These are phyloP conservation scores for Sinocyclocheilus anophthalmus DNA, from an alignment of 2,113 vertebrate genomes.

Conservation along the genomic window DNA sequence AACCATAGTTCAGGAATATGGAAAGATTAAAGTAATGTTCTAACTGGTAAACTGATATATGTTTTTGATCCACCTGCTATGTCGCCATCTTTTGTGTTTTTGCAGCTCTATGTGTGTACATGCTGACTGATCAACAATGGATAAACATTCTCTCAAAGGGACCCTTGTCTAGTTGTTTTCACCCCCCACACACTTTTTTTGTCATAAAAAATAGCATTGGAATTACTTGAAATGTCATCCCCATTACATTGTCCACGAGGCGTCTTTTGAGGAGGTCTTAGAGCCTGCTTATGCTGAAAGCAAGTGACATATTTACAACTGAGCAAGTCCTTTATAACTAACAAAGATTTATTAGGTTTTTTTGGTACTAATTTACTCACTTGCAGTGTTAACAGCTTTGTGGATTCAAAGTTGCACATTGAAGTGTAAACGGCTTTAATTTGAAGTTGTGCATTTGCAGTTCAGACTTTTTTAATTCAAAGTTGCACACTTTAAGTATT, in stretches of 20 bases:
- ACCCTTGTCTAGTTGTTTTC: neutral
- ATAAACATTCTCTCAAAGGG: neutral
- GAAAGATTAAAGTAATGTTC: conserved; percentile 29
- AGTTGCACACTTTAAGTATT: neutral
- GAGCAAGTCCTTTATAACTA: neutral
- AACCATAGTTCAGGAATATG: conserved; percentile 23
- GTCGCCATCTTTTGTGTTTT: neutral
- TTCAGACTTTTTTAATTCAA: neutral
- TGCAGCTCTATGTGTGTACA: neutral
- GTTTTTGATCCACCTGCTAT: conserved; percentile 2
- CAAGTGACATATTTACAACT: neutral
- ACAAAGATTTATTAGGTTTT: neutral
- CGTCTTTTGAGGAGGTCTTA: neutral
- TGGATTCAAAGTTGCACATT: neutral
- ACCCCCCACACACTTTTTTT: neutral
- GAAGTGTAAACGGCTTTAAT: neutral
- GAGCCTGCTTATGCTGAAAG: neutral
- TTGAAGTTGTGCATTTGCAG: neutral
- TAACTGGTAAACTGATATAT: neutral
- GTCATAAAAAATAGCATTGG: neutral
- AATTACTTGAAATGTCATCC: conserved; percentile 14
- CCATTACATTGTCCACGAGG: neutral
- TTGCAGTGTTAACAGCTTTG: neutral
- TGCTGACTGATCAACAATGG: conserved; percentile 1
- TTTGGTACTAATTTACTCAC: neutral